These are phyloP conservation scores for Campoplex capitator DNA, from an alignment of 2,888 invertebrate genomes.

Conservation along the genomic window DNA sequence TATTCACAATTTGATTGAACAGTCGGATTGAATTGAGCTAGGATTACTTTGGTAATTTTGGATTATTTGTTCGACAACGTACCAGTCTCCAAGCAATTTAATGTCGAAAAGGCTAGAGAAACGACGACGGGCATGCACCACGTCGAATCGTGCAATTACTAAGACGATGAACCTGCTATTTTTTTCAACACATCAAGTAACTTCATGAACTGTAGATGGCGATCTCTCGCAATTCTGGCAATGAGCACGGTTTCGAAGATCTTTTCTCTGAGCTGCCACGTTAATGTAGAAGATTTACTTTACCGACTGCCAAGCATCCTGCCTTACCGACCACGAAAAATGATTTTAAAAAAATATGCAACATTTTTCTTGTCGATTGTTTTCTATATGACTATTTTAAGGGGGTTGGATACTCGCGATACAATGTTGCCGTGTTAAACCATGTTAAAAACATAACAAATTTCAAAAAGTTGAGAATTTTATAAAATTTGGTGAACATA, in stretches of 20 bases:
- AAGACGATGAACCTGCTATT: background rate
- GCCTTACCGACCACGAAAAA: too few relatives aligned
- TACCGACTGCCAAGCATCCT: too few relatives aligned
- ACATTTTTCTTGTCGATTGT: too few relatives aligned
- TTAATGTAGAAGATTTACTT: too few relatives aligned
- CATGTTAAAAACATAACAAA: too few relatives aligned
- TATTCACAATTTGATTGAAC: slow-evolving; percentile 12
- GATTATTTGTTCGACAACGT: slow-evolving; percentile 57
- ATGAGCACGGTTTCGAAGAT: background rate
- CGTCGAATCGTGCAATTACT: background rate
- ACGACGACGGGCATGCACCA: background rate
- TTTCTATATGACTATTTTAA: too few relatives aligned
- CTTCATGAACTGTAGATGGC: slow-evolving; percentile 16
- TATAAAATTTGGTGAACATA: too few relatives aligned
- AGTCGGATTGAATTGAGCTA: background rate
- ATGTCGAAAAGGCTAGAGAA: slow-evolving; percentile 53
- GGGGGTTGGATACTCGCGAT: too few relatives aligned
- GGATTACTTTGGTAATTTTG: slow-evolving; percentile 56
- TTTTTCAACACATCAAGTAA: background rate
- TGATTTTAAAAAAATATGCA: too few relatives aligned
- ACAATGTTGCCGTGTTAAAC: too few relatives aligned
- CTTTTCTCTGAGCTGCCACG: too few relatives aligned
- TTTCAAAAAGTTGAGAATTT: too few relatives aligned
- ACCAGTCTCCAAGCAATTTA: slow-evolving; percentile 60
- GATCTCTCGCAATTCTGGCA: background rate